Evolutionary conservation across 2,888 invertebrate genomes (phyloP).

Genomic region (Clivina fossor): DNA sequence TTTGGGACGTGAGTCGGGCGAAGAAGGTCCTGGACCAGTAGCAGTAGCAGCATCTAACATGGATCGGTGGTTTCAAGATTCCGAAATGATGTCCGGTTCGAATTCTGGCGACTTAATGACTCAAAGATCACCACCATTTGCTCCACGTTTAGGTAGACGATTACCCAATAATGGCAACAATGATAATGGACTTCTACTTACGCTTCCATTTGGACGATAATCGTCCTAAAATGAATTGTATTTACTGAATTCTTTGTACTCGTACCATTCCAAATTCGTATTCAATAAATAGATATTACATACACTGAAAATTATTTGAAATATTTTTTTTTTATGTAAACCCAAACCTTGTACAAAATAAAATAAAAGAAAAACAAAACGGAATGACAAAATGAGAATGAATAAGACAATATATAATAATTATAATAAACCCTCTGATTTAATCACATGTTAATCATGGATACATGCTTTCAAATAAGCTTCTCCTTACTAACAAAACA

Average conservation of each 20-base stretch:
- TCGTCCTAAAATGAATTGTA: conserved; percentile 8
- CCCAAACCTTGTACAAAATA: too few species aligned
- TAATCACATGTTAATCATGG: conserved; percentile 50
- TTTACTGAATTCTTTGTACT: too few species aligned
- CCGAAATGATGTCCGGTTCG: conserved; percentile 40
- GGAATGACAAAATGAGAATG: too few species aligned
- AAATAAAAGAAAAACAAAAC: too few species aligned
- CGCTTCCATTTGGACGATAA: conserved; percentile 9
- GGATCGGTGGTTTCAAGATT: conserved; percentile 44
- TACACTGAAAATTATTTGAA: too few species aligned
- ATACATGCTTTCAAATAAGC: conserved; percentile 51
- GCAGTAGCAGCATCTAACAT: conserved; percentile 36
- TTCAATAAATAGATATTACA: too few species aligned
- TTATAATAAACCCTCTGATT: conserved; percentile 56
- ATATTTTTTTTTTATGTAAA: too few species aligned
- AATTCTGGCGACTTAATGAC: conserved; percentile 46
- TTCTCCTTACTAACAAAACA: conserved; percentile 52
- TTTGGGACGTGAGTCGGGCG: conserved; percentile 54
- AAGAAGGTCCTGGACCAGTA: conserved; percentile 43
- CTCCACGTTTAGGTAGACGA: conserved; percentile 55
- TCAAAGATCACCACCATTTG: conserved; percentile 55
- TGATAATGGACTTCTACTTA: neutral
- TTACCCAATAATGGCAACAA: conserved; percentile 33
- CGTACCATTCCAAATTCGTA: too few species aligned
- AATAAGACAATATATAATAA: conserved; percentile 42